Base-by-base conservation (phyloP, 1,140 invertebrate genomes). In the Eupeodes corollae region DNA sequence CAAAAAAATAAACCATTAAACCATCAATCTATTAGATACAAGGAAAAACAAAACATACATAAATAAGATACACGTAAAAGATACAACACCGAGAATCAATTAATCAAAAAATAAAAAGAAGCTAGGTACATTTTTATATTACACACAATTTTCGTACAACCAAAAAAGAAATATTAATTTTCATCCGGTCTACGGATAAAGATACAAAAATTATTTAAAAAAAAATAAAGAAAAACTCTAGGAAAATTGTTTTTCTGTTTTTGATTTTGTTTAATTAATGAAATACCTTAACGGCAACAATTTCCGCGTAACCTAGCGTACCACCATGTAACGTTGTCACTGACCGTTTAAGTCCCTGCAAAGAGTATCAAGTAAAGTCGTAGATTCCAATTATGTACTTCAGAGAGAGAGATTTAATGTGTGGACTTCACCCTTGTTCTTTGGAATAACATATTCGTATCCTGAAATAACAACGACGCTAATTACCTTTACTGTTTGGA, bases 231-330 rank as follows among this genome's bases (percentile, higher is more conserved):
- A 35, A 35, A 10, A 11, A 35, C 33, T 35, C 10, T 11, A 35
- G 33, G 33, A 35, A 35, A 15, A 41, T 9, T 12, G 39, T 19
- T 14, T 12, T 43, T 44, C 31, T 44, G 30, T 35, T 35, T 35
- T 35, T 35, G 10, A 6, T 35, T 35, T 35, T 5, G 12, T 3
- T 26, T 26, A 8, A 26, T 5, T 5, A 26, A 26, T 26, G 21
- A 53, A 57, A 56, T 76, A 93, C 90, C 90, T 94, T 93, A 56
- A 94, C 86, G 67, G 89, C 89, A 73, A 93, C 89, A 74, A 93
- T 91, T 80, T 93, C 89, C 53, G 90, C 89, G 73, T 87, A 89
- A 63, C 87, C 87, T 64, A 90, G 76, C 51, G 85, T 86, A 57
- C 86, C 86, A 62, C 86, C 86, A 64, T 84, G 77, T 58, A 89